phyloP scores from a whole-genome alignment of 1,140 invertebrate genomes.

The Drosophila hydei region DNA sequence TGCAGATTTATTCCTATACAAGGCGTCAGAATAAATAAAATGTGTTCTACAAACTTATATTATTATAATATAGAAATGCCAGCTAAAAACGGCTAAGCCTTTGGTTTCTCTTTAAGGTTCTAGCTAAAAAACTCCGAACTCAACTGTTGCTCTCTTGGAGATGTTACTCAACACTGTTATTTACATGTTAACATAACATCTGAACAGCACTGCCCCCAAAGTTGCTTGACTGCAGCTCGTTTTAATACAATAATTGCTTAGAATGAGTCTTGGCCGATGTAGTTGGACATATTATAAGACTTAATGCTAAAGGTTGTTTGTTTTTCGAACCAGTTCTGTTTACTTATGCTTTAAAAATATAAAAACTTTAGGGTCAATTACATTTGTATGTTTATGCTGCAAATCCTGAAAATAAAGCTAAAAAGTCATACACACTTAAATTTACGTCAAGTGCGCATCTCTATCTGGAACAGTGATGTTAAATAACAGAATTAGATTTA shows the following conservation, averaged over 20 bases:
- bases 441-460: constrained; percentile 12
- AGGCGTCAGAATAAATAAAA: background rate
- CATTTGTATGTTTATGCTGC: background rate
- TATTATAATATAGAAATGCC: background rate
- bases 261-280: too few relatives aligned
- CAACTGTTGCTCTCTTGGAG: background rate
- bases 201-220: background rate
- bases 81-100: background rate
- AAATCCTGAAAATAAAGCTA: too few relatives aligned
- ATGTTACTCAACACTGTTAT: background rate
- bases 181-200: constrained; percentile 1
- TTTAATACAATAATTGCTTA: background rate
- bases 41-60: background rate
- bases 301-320: too few relatives aligned
- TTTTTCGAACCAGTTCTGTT: background rate
- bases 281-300: too few relatives aligned
- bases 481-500: constrained; percentile 6
- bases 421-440: too few relatives aligned
- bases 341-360: background rate
- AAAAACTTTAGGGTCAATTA: too few relatives aligned
- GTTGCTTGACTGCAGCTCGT: background rate
- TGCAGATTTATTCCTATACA: constrained; percentile 10
- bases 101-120: background rate
- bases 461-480: constrained; percentile 10
- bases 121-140: constrained; percentile 1